Conservation (phyloP, 2,888 invertebrate species). For the Coremacera marginata region DNA sequence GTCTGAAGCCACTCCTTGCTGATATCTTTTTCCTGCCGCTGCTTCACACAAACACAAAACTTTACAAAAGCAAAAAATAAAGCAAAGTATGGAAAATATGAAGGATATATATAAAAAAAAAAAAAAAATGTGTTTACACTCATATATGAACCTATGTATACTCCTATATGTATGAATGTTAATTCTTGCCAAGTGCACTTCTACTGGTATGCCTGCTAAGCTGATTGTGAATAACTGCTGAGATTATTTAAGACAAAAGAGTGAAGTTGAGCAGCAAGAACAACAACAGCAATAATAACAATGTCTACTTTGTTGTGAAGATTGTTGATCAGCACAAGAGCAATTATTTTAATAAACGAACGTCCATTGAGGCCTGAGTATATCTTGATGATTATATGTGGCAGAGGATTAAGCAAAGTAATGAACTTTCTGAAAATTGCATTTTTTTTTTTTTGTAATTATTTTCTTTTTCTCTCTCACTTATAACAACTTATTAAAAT, state of each 20-base stretch:
- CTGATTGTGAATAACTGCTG: conserved; percentile 4
- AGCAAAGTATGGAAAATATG: too few relatives aligned
- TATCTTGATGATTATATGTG: neutral
- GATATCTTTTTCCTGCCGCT: neutral
- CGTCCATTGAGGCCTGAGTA: conserved; percentile 8
- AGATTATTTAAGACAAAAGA: conserved; percentile 4
- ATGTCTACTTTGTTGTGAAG: neutral
- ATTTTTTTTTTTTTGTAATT: neutral
- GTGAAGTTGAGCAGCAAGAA: neutral
- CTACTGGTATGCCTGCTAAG: neutral
- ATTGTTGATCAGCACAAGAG: conserved; percentile 18
- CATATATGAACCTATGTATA: too few relatives aligned
- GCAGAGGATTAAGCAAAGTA: neutral
- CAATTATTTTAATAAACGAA: conserved; percentile 37
- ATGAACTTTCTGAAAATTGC: conserved; percentile 2
- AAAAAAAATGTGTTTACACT: too few relatives aligned
- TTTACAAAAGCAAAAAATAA: too few relatives aligned
- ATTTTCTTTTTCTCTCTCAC: too few relatives aligned
- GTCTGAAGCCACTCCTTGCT: neutral
- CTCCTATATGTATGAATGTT: too few relatives aligned
- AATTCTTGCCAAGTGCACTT: too few relatives aligned
- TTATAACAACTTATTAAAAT: neutral
- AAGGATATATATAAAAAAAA: too few relatives aligned
- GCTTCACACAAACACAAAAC: too few relatives aligned
- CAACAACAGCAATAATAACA: neutral